Conservation (phyloP, 2,888 invertebrate genomes). For the Meiosimyza decipiens region DNA sequence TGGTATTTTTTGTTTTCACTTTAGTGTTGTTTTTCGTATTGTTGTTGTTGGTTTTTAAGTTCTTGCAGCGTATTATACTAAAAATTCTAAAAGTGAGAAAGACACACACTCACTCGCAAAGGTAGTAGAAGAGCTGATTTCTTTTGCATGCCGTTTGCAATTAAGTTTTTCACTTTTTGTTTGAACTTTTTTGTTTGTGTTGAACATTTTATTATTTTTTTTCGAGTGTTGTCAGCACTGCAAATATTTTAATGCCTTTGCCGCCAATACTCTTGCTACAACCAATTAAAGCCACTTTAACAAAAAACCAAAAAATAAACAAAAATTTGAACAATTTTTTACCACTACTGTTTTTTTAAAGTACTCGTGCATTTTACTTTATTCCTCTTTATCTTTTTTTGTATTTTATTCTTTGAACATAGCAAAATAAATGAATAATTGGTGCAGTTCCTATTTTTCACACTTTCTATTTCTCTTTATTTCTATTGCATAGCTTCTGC, state of each 20-base stretch:
- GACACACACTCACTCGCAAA: no score
- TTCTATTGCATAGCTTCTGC: slow-evolving; percentile 76
- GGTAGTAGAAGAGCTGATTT: no score
- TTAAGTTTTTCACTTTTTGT: slow-evolving; percentile 35
- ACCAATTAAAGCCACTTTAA: slow-evolving; percentile 36
- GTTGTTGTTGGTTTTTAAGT: background rate
- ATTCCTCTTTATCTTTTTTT: slow-evolving; percentile 19
- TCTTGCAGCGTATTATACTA: background rate
- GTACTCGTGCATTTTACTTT: background rate
- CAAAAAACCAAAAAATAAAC: slow-evolving; percentile 18
- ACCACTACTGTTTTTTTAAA: background rate
- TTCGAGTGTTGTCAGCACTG: slow-evolving; percentile 5
- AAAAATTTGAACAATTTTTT: background rate
- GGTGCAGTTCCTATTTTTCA: slow-evolving; percentile 25
- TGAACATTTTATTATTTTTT: slow-evolving; percentile 14
- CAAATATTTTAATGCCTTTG: slow-evolving; percentile 38
- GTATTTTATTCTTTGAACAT: slow-evolving; percentile 19
- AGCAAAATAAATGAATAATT: slow-evolving; percentile 40
- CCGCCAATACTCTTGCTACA: slow-evolving; percentile 20
- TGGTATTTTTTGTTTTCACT: background rate
- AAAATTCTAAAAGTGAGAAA: background rate
- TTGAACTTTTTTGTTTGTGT: slow-evolving; percentile 16
- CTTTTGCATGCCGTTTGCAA: slow-evolving; percentile 36
- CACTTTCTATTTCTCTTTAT: slow-evolving; percentile 7
- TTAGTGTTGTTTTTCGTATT: background rate